Evolutionary conservation across 2,797 vertebrate species (phyloP).

Genomic region (Melanotaenia nigrans): DNA sequence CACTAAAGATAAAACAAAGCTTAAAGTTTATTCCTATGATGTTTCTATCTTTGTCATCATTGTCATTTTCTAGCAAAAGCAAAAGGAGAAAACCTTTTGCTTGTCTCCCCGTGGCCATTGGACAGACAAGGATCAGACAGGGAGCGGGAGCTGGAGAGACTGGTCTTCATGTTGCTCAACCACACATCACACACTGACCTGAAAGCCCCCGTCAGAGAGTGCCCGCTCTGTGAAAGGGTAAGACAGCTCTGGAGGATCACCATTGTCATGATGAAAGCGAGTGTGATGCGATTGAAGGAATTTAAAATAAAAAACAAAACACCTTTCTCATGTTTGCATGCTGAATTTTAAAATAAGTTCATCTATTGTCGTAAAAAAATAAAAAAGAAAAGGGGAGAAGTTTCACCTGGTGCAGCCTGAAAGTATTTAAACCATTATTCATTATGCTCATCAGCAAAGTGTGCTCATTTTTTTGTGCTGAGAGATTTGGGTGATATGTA

Average conservation of each 20-base stretch:
- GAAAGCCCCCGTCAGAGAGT: constrained; percentile 64
- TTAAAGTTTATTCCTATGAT: neutral
- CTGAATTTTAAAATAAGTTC: neutral
- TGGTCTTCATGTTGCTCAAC: constrained; percentile 77
- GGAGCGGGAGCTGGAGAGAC: constrained; percentile 76
- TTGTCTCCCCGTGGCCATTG: constrained; percentile 5
- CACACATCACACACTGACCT: constrained; percentile 71
- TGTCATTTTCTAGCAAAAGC: constrained; percentile 15
- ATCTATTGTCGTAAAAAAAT: neutral
- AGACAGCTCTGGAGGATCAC: neutral
- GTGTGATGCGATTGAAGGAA: neutral
- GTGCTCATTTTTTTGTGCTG: neutral
- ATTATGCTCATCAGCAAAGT: neutral
- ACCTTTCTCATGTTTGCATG: neutral
- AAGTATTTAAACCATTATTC: neutral
- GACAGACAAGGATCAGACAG: constrained; percentile 50
- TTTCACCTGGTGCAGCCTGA: neutral
- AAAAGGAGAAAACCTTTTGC: neutral
- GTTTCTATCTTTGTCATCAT: neutral
- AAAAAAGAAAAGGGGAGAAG: neutral
- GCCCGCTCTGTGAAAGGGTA: constrained; percentile 74
- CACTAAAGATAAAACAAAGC: neutral
- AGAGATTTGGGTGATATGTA: too few relatives aligned
- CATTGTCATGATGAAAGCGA: neutral
- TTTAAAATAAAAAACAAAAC: neutral